These are phyloP conservation scores for Boleophthalmus pectinirostris DNA, from an alignment of 2,113 vertebrate species.

Conservation along the genomic window DNA sequence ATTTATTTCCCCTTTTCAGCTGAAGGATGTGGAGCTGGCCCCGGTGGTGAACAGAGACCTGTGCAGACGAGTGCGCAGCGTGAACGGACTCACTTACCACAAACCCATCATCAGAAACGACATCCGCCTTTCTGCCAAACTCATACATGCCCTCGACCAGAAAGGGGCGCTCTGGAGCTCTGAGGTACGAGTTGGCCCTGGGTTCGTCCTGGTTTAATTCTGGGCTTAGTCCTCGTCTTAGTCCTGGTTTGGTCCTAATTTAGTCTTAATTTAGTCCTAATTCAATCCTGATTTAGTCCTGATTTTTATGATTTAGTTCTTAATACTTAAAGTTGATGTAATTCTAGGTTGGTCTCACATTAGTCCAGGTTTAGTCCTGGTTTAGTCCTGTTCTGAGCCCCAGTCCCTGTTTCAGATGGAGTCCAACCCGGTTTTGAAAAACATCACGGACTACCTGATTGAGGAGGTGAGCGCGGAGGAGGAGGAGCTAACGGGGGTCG, in stretches of 20 bases:
- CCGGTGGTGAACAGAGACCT: slow-evolving; percentile 89
- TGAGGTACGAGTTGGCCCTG: slow-evolving; percentile 39
- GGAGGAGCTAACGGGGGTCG: slow-evolving; percentile 85
- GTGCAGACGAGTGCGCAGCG: slow-evolving; percentile 82
- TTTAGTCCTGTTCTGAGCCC: neutral
- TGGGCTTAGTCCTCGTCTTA: slow-evolving; percentile 43
- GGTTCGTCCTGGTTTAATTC: slow-evolving; percentile 79
- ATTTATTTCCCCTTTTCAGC: slow-evolving; percentile 58
- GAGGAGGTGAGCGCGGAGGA: slow-evolving; percentile 92
- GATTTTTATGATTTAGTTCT: too few species aligned
- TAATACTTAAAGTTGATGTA: too few species aligned
- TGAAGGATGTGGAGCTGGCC: slow-evolving; percentile 87
- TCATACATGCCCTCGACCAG: slow-evolving; percentile 86
- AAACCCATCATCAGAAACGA: slow-evolving; percentile 86
- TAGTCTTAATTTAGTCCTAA: neutral
- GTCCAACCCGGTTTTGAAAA: slow-evolving; percentile 87
- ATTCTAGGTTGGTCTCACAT: too few species aligned
- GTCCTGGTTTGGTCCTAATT: slow-evolving; percentile 74
- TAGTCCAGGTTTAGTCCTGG: neutral
- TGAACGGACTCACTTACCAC: slow-evolving; percentile 88
- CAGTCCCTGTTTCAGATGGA: slow-evolving; percentile 50
- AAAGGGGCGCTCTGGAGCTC: slow-evolving; percentile 82
- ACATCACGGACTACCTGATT: slow-evolving; percentile 90
- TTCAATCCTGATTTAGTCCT: neutral
- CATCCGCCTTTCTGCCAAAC: slow-evolving; percentile 85